These are phyloP conservation scores for Delia radicum DNA, from an alignment of 1,140 invertebrate species.

Conservation along the genomic window DNA sequence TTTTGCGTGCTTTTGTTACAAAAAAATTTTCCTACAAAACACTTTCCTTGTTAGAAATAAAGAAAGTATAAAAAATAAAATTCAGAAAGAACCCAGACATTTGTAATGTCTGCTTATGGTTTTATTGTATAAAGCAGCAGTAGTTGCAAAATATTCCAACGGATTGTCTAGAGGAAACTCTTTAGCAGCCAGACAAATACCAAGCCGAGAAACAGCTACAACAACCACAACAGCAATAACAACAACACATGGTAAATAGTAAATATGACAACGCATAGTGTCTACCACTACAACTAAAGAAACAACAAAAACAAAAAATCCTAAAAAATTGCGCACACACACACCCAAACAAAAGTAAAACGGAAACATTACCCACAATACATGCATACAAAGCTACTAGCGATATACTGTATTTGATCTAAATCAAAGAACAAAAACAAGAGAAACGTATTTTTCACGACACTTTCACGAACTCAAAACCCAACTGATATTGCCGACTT, in stretches of 20 bases:
- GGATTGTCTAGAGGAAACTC: neutral
- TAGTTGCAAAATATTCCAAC: neutral
- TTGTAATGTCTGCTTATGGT: neutral
- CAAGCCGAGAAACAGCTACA: neutral
- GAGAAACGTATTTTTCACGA: too few relatives aligned
- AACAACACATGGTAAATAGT: neutral
- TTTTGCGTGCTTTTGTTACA: neutral
- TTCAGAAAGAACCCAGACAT: neutral
- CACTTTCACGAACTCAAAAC: too few relatives aligned
- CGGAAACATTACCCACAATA: neutral
- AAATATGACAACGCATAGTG: neutral
- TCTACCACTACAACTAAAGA: neutral
- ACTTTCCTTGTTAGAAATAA: neutral
- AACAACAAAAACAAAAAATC: neutral
- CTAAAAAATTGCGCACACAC: too few relatives aligned
- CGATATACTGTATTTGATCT: too few relatives aligned
- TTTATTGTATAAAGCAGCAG: neutral
- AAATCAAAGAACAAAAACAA: too few relatives aligned
- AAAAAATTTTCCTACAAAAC: neutral
- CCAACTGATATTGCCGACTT: too few relatives aligned
- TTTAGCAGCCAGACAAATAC: neutral
- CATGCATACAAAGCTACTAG: too few relatives aligned
- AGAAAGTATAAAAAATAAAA: neutral
- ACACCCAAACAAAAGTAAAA: neutral
- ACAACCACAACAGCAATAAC: neutral